phyloP scores from a whole-genome alignment of 2,797 vertebrate species.

The Enteromius mattozi region DNA sequence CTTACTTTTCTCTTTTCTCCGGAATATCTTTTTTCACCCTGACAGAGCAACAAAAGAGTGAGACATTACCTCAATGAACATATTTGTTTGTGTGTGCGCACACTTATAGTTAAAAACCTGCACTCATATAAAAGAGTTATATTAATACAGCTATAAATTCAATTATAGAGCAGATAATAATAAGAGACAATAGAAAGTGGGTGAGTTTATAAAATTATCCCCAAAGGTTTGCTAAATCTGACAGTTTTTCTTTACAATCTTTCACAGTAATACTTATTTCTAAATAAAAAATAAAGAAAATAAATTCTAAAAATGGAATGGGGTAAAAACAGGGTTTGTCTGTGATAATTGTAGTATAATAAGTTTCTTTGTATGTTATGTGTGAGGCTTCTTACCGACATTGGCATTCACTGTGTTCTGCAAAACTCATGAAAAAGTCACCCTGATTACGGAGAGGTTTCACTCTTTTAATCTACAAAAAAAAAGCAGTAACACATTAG shows the following conservation, averaged over 20 bases:
- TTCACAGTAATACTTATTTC: background rate
- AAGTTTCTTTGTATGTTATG: conserved; percentile 16
- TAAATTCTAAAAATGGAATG: background rate
- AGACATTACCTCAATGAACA: conserved; percentile 62
- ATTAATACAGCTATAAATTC: background rate
- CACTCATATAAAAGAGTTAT: background rate
- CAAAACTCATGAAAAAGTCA: conserved; percentile 92
- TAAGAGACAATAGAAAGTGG: background rate
- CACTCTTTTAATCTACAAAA: conserved; percentile 91
- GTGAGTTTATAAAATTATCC: background rate
- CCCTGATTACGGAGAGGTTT: conserved; percentile 86
- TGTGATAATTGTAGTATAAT: background rate
- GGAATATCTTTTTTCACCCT: conserved; percentile 93
- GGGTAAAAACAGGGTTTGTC: background rate
- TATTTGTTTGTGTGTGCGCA: conserved; percentile 58
- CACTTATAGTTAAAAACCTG: conserved; percentile 32
- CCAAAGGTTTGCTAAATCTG: background rate
- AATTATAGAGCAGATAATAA: background rate
- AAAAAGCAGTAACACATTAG: conserved; percentile 55
- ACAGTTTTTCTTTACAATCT: background rate
- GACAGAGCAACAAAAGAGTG: conserved; percentile 72
- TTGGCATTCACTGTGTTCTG: conserved; percentile 95
- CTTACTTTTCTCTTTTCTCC: conserved; percentile 97
- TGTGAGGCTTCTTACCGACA: conserved; percentile 90
- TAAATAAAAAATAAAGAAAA: background rate